Evolutionary conservation across 1,140 invertebrate species (phyloP), one percentile per base, ranked within the genome.

Genomic region (Akabosia matsudoensis): DNA sequence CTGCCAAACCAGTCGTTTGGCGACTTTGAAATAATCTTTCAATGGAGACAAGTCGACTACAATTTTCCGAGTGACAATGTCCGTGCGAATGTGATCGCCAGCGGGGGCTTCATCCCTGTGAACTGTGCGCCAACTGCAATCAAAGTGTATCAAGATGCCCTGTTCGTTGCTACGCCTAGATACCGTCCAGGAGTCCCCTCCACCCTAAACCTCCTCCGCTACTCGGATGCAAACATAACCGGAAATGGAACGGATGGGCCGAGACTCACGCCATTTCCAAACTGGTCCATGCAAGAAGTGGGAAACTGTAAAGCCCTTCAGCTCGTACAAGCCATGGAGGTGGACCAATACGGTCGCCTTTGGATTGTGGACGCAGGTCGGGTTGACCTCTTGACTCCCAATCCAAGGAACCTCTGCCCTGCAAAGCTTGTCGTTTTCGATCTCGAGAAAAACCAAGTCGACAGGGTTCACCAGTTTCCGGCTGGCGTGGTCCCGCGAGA

Each of bases 351-450:
- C 33, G 22, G 22, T 30, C 7, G 67, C 7, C 16, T 70, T 7
- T 70, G 67, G 67, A 33, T 70, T 10, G 67, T 70, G 7, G 67
- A 70, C 31, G 67, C 31, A 3, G 67, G 67, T 3, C 26, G 67
- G 31, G 13, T 22, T 10, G 28, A 70, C 7, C 7, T 70, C 4
- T 22, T 56, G 4, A 24, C 10, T 22, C 13, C 26, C 4, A 14
- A 10, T 3, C 28, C 28, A 1, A 70, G 31, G 22, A 33, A 70
- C n/a, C 3, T 31, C 22, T 70, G 67, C 22, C 16, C 67, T 13
- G 28, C 67, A 14, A 70, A 70, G 22, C 33, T 70, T 1, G 13
- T 70, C 3, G 18, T 70, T 31, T 33, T 26, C 2, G 67, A 70
- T 22, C 16, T 33, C 7, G 18, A 22, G 4, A 4, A 4, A 22